phyloP scores from a whole-genome alignment of 2,888 invertebrate genomes.

The Microctonus aethiopoides region DNA sequence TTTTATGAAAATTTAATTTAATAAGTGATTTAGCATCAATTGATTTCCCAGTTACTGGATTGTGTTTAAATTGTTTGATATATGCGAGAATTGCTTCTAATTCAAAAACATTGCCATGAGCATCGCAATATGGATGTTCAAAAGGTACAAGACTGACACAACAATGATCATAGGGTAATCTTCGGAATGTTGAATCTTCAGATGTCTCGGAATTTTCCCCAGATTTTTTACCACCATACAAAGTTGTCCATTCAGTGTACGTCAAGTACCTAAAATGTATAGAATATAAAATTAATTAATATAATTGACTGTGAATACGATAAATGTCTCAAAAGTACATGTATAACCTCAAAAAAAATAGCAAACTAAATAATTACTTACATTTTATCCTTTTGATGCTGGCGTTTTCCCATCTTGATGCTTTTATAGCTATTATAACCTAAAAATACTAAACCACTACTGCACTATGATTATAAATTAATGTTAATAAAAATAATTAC shows the following conservation, averaged over 20 bases:
- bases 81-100: conserved; percentile 87
- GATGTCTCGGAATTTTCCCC: conserved; percentile 75
- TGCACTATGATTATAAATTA: too few relatives aligned
- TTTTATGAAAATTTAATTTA: conserved; percentile 90
- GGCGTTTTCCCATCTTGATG: conserved; percentile 87
- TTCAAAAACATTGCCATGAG: conserved; percentile 93
- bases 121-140: conserved; percentile 90
- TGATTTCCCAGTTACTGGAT: conserved; percentile 93
- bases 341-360: neutral
- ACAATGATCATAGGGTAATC: conserved; percentile 94
- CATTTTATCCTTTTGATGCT: conserved; percentile 96
- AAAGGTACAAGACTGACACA: conserved; percentile 92
- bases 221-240: conserved; percentile 87
- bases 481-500: too few relatives aligned
- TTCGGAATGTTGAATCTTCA: conserved; percentile 85
- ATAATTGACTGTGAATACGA: neutral
- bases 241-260: conserved; percentile 88
- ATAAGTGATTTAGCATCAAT: conserved; percentile 83
- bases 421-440: too few relatives aligned
- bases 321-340: conserved; percentile 29
- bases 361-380: conserved; percentile 63
- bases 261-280: conserved; percentile 83
- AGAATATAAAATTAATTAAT: too few relatives aligned
- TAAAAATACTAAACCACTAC: too few relatives aligned
- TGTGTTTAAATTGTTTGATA: conserved; percentile 89